Evolutionary conservation across 64 coral and sea anemone genomes (phyloP).

Genomic region (Cladopsammia gracilis): DNA sequence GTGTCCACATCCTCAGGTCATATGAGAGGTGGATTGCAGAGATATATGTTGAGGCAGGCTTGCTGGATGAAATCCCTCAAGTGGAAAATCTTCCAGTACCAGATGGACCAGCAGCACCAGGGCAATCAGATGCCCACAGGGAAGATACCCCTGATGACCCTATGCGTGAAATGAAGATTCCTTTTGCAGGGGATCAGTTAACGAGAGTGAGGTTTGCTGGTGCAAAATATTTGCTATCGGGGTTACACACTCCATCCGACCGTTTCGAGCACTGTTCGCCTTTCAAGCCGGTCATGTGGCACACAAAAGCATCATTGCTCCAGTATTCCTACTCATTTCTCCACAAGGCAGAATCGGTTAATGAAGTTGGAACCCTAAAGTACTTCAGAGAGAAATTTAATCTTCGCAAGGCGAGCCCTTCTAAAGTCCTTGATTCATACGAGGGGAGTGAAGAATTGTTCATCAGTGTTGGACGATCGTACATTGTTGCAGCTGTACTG

Average conservation of each 20-base stretch:
- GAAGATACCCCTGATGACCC: slow-evolving; percentile 49
- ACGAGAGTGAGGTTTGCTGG: slow-evolving; percentile 78
- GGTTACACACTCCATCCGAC: slow-evolving; percentile 78
- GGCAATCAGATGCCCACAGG: slow-evolving; percentile 51
- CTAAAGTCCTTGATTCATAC: slow-evolving; percentile 79
- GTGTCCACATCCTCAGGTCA: slow-evolving; percentile 68
- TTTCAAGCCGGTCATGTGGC: slow-evolving; percentile 91
- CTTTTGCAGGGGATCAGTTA: slow-evolving; percentile 71
- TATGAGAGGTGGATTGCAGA: slow-evolving; percentile 83
- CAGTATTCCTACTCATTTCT: slow-evolving; percentile 82
- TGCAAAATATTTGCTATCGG: slow-evolving; percentile 73
- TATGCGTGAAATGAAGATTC: slow-evolving; percentile 64
- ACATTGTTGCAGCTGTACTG: slow-evolving; percentile 64
- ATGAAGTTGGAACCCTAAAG: slow-evolving; percentile 74
- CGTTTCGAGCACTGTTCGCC: slow-evolving; percentile 83
- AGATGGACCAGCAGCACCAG: slow-evolving; percentile 37
- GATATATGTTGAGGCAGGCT: slow-evolving; percentile 72
- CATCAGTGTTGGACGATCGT: slow-evolving; percentile 72
- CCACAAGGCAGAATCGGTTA: slow-evolving; percentile 67
- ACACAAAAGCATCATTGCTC: slow-evolving; percentile 74
- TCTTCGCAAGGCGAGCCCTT: slow-evolving; percentile 35
- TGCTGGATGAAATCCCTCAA: slow-evolving; percentile 50
- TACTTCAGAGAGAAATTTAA: slow-evolving; percentile 70
- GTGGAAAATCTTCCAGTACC: slow-evolving; percentile 60
- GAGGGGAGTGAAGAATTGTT: slow-evolving; percentile 85